These are phyloP conservation scores for Sphaerodactylus townsendi DNA, from an alignment of 2,113 vertebrate genomes.

Conservation along the genomic window DNA sequence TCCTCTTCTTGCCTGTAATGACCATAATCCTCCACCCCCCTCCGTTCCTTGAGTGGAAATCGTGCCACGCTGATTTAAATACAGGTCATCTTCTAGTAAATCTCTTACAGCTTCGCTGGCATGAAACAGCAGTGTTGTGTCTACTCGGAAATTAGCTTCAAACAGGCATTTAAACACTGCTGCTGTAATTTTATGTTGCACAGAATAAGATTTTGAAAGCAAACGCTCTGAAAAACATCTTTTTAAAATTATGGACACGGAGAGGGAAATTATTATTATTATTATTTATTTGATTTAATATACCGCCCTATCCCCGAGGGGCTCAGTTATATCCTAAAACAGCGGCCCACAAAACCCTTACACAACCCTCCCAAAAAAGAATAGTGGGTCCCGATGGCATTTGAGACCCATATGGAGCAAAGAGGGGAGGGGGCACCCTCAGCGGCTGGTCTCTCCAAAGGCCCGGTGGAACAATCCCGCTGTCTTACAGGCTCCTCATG, in stretches of 20 bases:
- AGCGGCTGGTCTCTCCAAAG: no score
- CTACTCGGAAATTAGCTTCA: background rate
- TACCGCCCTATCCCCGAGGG: no score
- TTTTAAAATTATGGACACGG: conserved; percentile 5
- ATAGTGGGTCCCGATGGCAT: no score
- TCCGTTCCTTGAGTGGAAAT: conserved; percentile 46
- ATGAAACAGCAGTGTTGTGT: background rate
- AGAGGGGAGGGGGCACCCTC: no score
- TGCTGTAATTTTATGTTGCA: background rate
- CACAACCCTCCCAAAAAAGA: no score
- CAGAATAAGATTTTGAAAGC: background rate
- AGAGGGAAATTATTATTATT: background rate
- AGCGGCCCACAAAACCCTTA: no score
- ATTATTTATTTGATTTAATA: no score
- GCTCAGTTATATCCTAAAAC: no score
- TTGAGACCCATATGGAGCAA: no score
- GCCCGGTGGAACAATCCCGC: no score
- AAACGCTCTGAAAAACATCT: background rate
- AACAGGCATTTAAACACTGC: background rate
- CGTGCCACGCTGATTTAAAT: conserved; percentile 54
- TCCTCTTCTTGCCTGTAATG: conserved; percentile 47
- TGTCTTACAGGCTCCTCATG: no score
- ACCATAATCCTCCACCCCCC: conserved; percentile 68
- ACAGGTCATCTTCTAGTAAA: conserved; percentile 32
- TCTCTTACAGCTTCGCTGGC: conserved; percentile 17